These are phyloP conservation scores for Drosophila nigrodunni DNA, from an alignment of 1,140 invertebrate genomes.

Conservation along the genomic window DNA sequence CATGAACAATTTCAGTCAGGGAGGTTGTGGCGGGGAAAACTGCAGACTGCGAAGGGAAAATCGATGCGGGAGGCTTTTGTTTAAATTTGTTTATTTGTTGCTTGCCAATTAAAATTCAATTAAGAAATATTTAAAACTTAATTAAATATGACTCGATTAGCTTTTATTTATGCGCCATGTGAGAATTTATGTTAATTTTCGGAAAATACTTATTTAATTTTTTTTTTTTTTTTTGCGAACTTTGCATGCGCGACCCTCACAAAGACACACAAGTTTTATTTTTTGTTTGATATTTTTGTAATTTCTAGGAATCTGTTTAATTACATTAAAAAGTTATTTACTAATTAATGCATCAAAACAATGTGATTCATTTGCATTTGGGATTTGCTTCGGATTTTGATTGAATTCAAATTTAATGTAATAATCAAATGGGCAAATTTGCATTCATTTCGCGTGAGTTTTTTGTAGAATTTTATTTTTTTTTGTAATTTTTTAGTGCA, in stretches of 20 bases:
- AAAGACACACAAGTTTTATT: slow-evolving; percentile 59
- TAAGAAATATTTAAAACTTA: slow-evolving; percentile 75
- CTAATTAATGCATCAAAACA: slow-evolving; percentile 63
- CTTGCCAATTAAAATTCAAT: slow-evolving; percentile 66
- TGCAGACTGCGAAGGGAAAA: slow-evolving; percentile 20
- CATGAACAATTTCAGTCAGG: slow-evolving; percentile 37
- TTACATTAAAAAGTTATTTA: slow-evolving; percentile 70
- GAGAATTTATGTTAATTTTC: slow-evolving; percentile 68
- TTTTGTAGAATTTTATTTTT: slow-evolving; percentile 29
- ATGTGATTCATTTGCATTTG: slow-evolving; percentile 61
- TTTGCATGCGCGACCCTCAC: slow-evolving; percentile 52
- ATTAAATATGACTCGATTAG: slow-evolving; percentile 52
- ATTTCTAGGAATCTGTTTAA: slow-evolving; percentile 54
- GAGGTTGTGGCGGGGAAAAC: neutral
- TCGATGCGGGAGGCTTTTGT: slow-evolving; percentile 44
- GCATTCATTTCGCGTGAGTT: slow-evolving; percentile 64
- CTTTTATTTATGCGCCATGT: slow-evolving; percentile 52
- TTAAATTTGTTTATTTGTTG: neutral
- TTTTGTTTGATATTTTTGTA: slow-evolving; percentile 6
- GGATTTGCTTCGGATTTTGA: slow-evolving; percentile 33
- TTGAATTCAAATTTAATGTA: slow-evolving; percentile 40
- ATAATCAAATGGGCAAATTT: slow-evolving; percentile 40
- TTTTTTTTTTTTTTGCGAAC: slow-evolving; percentile 12
- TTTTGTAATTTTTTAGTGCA: slow-evolving; percentile 43
- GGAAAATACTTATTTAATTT: neutral